These are phyloP conservation scores for Plebejus melissa DNA, from an alignment of 2,888 invertebrate species.

Conservation along the genomic window DNA sequence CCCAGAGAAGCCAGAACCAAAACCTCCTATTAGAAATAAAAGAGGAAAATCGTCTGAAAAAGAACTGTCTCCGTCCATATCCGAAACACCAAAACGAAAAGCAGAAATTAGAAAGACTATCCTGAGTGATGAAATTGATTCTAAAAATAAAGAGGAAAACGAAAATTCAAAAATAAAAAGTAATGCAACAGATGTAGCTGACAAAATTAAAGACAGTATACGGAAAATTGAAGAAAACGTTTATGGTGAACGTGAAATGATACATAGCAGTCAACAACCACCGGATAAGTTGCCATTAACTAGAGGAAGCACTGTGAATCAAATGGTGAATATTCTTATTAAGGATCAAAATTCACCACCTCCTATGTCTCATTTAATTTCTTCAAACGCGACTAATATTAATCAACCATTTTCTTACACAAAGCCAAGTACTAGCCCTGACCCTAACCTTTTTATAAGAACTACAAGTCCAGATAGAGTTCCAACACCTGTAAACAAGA, in stretches of 20 bases:
- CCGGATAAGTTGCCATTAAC: conserved; percentile 84
- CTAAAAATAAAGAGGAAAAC: conserved; percentile 33
- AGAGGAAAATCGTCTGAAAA: conserved; percentile 61
- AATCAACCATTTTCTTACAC: conserved; percentile 92
- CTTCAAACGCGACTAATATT: conserved; percentile 81
- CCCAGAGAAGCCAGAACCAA: conserved; percentile 65
- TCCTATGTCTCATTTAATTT: conserved; percentile 81
- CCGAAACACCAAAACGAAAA: conserved; percentile 67
- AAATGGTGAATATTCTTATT: conserved; percentile 86
- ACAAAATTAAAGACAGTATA: conserved; percentile 73
- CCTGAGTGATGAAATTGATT: conserved; percentile 65
- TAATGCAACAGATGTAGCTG: conserved; percentile 59
- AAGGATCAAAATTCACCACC: conserved; percentile 84
- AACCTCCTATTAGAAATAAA: conserved; percentile 59
- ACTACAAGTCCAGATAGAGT: conserved; percentile 70
- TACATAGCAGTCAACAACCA: conserved; percentile 86
- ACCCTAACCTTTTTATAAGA: conserved; percentile 65
- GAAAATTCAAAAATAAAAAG: conserved; percentile 48
- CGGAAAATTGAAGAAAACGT: conserved; percentile 72
- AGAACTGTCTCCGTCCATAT: conserved; percentile 58
- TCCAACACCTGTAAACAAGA: conserved; percentile 67
- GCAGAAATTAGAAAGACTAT: conserved; percentile 59
- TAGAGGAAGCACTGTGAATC: conserved; percentile 85
- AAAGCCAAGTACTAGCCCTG: conserved; percentile 77
- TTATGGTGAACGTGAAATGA: conserved; percentile 80